Evolutionary conservation across 1,140 invertebrate genomes (phyloP).

Genomic region (Antheraea mylitta): DNA sequence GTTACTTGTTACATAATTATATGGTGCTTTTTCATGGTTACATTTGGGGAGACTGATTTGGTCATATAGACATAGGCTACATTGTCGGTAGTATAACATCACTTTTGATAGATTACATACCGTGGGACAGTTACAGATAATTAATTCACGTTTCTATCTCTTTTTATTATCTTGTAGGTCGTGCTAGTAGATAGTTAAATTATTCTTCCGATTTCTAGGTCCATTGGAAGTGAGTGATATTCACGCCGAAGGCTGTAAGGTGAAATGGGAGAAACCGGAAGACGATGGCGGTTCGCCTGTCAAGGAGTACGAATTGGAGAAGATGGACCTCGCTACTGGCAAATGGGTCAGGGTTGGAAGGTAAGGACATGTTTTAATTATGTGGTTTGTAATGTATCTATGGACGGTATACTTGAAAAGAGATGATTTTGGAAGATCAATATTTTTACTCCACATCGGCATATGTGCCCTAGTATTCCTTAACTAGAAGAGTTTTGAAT

Average conservation of each 20-base stretch:
- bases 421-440: not conserved
- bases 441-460: not conserved
- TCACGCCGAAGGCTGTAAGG: constrained; percentile 91
- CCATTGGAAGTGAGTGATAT: constrained; percentile 93
- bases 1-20: too few relatives aligned
- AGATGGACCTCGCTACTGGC: constrained; percentile 93
- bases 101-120: not conserved
- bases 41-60: too few relatives aligned
- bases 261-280: constrained; percentile 94
- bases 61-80: too few relatives aligned
- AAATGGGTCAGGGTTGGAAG: constrained; percentile 93
- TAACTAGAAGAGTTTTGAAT: too few relatives aligned
- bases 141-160: too few relatives aligned
- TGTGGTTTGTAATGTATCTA: not conserved
- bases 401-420: not conserved
- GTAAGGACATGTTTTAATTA: constrained; percentile 30
- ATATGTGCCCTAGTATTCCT: too few relatives aligned
- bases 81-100: too few relatives aligned
- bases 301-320: constrained; percentile 96
- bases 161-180: too few relatives aligned
- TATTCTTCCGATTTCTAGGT: constrained; percentile 54
- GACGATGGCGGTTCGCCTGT: constrained; percentile 97
- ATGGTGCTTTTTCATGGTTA: too few relatives aligned
- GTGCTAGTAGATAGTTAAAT: not conserved
- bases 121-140: too few relatives aligned